Evolutionary conservation across 2,113 vertebrate species (phyloP).

Genomic region (Corythaixoides concolor): DNA sequence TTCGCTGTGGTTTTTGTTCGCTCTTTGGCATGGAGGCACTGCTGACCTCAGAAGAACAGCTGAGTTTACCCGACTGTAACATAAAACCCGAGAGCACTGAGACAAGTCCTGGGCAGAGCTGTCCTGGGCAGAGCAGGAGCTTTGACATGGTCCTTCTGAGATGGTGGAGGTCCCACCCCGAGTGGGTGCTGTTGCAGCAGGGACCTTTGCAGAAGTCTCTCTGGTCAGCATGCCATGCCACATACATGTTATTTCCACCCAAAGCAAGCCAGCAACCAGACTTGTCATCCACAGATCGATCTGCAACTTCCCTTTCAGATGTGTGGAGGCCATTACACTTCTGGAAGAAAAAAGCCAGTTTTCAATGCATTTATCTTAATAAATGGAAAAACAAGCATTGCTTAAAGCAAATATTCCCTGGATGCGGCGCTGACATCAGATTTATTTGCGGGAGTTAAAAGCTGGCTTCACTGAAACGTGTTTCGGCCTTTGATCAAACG

Average conservation of each 20-base stretch:
- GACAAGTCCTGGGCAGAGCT: background rate
- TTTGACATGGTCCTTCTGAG: background rate
- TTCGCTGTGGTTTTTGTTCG: rapidly evolving
- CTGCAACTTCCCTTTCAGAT: background rate
- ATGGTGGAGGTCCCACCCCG: background rate
- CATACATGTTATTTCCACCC: background rate
- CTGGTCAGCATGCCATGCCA: background rate
- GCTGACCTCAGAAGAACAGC: background rate
- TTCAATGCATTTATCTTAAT: background rate
- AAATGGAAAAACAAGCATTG: background rate
- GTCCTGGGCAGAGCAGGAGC: background rate
- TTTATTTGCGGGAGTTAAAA: slow-evolving; percentile 31
- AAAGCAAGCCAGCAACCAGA: background rate
- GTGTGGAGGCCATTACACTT: background rate
- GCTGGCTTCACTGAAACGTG: background rate
- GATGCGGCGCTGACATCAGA: background rate
- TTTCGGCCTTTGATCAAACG: background rate
- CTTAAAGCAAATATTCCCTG: background rate
- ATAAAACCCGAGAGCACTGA: background rate
- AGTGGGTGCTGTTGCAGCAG: background rate
- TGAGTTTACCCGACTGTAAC: background rate
- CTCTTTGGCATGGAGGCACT: background rate
- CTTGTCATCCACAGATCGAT: background rate
- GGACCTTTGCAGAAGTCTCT: background rate
- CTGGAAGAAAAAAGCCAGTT: background rate